phyloP scores from a whole-genome alignment of 2,113 vertebrate species.

The Laticauda colubrina region DNA sequence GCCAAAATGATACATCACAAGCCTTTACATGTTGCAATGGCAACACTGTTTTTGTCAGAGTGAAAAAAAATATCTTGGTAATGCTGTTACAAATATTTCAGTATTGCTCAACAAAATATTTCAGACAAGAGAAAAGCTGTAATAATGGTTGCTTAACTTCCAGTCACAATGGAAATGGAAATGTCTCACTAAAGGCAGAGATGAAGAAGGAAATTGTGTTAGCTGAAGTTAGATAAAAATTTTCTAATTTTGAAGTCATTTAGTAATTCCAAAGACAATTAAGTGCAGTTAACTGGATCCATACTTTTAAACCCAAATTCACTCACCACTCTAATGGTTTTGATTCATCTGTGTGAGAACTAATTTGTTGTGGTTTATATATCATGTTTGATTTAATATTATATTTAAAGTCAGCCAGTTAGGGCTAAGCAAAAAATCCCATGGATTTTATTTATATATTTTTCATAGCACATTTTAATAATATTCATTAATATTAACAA shows the following conservation, averaged over 20 bases:
- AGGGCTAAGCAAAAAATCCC: neutral
- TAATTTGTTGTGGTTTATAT: neutral
- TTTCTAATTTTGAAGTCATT: neutral
- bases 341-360: neutral
- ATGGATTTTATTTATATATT: neutral
- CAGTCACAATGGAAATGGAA: neutral
- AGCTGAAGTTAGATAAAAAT: neutral
- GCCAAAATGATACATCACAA: neutral
- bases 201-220: too few relatives aligned
- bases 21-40: neutral
- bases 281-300: neutral
- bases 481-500: neutral
- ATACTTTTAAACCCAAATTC: neutral
- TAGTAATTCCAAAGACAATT: neutral
- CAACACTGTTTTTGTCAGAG: neutral
- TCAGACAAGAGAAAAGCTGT: neutral
- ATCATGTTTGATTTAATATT: neutral
- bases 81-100: constrained; percentile 3
- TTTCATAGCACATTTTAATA: neutral
- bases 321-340: neutral
- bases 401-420: neutral
- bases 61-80: neutral
- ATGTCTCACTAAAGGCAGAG: neutral
- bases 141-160: neutral
- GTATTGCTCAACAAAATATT: neutral